Percentiles rank a stretch among this genome's conserved stretches.
Evolutionary conservation across 2,888 invertebrate genomes (phyloP).

Genomic region (Ashinkailepas kermadecensis): DNA sequence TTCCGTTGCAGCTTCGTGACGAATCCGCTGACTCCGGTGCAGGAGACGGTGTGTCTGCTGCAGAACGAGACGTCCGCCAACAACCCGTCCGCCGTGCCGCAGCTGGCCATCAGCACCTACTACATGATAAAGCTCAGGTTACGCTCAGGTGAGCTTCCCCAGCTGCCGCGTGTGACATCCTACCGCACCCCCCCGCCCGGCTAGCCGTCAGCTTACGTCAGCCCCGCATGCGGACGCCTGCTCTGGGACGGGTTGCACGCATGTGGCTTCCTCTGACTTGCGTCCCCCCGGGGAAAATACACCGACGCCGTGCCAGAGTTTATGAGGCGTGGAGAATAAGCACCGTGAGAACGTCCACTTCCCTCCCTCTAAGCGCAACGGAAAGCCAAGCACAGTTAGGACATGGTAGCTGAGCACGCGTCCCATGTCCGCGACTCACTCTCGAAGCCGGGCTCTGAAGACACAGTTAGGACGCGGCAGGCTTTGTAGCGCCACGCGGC

Average conservation of each 20-base stretch:
- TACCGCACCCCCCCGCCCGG: no score
- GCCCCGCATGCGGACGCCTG: no score
- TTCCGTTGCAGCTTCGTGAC: constrained; percentile 66
- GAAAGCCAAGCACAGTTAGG: no score
- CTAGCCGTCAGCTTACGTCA: no score
- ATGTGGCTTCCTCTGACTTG: no score
- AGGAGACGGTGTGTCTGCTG: constrained; percentile 81
- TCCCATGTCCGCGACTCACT: neutral
- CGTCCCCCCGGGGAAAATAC: no score
- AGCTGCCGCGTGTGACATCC: no score
- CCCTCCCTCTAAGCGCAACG: no score
- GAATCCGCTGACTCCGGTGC: constrained; percentile 82
- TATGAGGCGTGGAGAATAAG: no score
- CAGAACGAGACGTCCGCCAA: constrained; percentile 88
- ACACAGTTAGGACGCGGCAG: neutral
- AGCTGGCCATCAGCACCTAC: constrained; percentile 80
- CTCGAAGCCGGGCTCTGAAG: neutral
- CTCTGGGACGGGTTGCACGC: no score
- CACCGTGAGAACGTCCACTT: no score
- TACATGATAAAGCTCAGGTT: constrained; percentile 90
- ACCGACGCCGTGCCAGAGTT: no score
- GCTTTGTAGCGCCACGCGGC: constrained; percentile 5
- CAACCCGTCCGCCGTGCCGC: constrained; percentile 74
- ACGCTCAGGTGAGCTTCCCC: constrained; percentile 53
- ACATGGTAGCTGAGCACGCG: neutral